phyloP scores from a whole-genome alignment of 1,140 invertebrate genomes.

The Plutomurus gul region DNA sequence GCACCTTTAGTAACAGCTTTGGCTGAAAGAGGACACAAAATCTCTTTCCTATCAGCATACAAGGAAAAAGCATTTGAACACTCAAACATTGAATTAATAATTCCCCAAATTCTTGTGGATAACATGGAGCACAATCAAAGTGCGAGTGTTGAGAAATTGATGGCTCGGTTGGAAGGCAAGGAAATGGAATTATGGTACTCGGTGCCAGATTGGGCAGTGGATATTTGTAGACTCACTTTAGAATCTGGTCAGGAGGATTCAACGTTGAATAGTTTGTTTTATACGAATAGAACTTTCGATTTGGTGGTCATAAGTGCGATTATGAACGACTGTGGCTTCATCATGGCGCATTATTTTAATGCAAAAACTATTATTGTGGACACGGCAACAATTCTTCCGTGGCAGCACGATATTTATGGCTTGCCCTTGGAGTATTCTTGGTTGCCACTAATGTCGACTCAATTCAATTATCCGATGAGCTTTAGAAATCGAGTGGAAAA shows the following conservation, averaged over 20 bases:
- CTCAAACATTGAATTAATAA: neutral
- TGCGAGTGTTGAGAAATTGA: neutral
- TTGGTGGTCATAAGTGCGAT: slow-evolving; percentile 75
- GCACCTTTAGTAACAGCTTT: slow-evolving; percentile 32
- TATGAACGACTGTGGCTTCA: slow-evolving; percentile 75
- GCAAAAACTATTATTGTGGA: slow-evolving; percentile 55
- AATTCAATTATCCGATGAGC: slow-evolving; percentile 33
- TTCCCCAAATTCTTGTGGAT: slow-evolving; percentile 1
- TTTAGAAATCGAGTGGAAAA: slow-evolving; percentile 30
- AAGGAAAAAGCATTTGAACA: slow-evolving; percentile 4
- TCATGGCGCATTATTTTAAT: slow-evolving; percentile 69
- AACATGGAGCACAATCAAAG: slow-evolving; percentile 14
- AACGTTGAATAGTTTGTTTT: neutral
- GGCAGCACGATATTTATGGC: slow-evolving; percentile 42
- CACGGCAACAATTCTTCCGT: slow-evolving; percentile 33
- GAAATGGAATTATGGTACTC: neutral
- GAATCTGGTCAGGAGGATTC: neutral
- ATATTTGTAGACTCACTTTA: neutral
- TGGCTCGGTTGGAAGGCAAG: neutral
- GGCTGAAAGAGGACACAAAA: slow-evolving; percentile 39
- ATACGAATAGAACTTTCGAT: slow-evolving; percentile 60
- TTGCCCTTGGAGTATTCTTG: slow-evolving; percentile 25
- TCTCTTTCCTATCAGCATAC: slow-evolving; percentile 39
- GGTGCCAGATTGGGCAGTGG: neutral
- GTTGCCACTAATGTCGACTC: slow-evolving; percentile 29